Evolutionary conservation across 2,888 invertebrate species (phyloP), one percentile per base, ranked within the genome.

Genomic region (Lepidocyrtoides sp.): DNA sequence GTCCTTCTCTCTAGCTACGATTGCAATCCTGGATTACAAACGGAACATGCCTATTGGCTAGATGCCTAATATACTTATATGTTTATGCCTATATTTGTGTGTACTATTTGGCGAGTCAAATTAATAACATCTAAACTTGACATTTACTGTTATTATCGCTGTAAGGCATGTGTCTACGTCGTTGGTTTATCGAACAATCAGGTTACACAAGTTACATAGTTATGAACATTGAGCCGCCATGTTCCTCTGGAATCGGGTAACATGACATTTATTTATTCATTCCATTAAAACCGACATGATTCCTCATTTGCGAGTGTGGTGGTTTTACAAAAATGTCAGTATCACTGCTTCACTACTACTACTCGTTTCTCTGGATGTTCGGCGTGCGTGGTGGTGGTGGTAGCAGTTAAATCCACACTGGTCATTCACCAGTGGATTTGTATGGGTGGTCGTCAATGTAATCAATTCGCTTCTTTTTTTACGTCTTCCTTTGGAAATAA

Each of bases 401-500:
- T n/a, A n/a, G n/a, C n/a, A n/a, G n/a, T n/a, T n/a, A n/a, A n/a
- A n/a, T n/a, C n/a, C n/a, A n/a, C 36, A 69, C 23, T 26, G 60
- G 20, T 14, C 60, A 60, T 10, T 26, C 12, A n/a, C 36, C 41
- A 36, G 14, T 32, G 36, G 23, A 20, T 2, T 44, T 10, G 20
- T 75, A 32, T 66, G 66, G 66, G 66, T 75, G 72, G 72, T 75
- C 41, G 41, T 17, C 23, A 44, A 20, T 44, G 48, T 48, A 75
- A 75, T 75, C 72, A 75, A 75, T 75, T 75, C 72, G 20, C 32
- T 44, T 44, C 72, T 75, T 1, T 20, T 75, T n/a, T n/a, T n/a
- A 66, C 23, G 48, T 75, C 44, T 75, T 44, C 72, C 72, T 75
- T 44, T n/a, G 12, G 66, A 66, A 66, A 75, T 36, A 12, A 69